A percentile compares a stretch with the other conserved stretches of the same genome.
Evolutionary conservation across 2,113 vertebrate genomes (phyloP).

Genomic region (Cyphomyrus discorhynchus): DNA sequence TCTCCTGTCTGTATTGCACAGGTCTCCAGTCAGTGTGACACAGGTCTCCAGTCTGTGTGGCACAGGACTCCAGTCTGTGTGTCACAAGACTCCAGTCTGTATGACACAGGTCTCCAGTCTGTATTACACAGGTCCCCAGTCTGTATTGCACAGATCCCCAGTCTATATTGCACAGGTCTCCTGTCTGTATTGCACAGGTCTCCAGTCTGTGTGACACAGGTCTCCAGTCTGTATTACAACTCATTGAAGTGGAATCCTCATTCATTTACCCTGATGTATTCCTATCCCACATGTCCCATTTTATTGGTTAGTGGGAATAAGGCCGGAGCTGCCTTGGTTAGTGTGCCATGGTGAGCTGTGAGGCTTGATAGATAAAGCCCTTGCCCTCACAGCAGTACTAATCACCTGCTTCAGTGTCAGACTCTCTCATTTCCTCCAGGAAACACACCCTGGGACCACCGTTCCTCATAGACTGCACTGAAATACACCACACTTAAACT

Average conservation of each 20-base stretch:
- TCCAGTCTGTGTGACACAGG: too few relatives aligned
- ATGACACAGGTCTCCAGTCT: too few relatives aligned
- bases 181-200: too few relatives aligned
- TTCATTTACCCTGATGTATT: neutral
- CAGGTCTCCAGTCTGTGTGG: too few relatives aligned
- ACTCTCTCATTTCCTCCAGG: neutral
- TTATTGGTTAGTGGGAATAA: neutral
- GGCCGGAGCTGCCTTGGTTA: neutral
- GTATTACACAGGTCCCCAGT: too few relatives aligned
- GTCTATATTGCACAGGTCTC: neutral
- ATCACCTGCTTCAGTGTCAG: neutral
- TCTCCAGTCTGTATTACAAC: neutral
- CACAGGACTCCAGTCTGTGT: too few relatives aligned
- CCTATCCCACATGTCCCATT: neutral
- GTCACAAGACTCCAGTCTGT: too few relatives aligned
- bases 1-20: neutral
- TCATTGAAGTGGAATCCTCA: neutral
- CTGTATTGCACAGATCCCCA: too few relatives aligned
- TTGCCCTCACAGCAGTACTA: neutral
- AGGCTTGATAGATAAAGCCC: neutral
- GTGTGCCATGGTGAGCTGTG: neutral
- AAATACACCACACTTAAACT: neutral
- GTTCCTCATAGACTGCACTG: neutral
- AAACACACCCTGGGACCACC: neutral
- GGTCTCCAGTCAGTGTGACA: too few relatives aligned